Conservation (phyloP, 2,888 invertebrate genomes). For the Dynastes tityus region DNA sequence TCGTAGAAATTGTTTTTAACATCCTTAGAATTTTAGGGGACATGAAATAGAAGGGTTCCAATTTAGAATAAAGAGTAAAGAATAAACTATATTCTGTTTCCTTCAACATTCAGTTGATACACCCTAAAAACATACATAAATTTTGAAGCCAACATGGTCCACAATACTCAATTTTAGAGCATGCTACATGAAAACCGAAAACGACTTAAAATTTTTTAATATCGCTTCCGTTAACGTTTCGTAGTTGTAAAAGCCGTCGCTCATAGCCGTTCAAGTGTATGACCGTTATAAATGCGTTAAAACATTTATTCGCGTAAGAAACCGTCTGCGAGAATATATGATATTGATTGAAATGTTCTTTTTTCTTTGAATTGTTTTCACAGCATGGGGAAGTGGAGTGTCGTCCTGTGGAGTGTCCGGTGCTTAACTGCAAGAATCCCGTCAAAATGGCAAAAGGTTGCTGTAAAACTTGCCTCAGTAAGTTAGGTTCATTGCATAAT, state of each 20-base stretch:
- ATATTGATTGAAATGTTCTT: slow-evolving; percentile 38
- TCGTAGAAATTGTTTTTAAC: no score
- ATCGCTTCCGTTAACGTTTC: background rate
- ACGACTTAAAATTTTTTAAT: background rate
- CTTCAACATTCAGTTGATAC: no score
- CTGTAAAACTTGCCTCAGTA: slow-evolving; percentile 90
- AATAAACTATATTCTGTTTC: no score
- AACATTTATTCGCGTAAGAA: slow-evolving; percentile 37
- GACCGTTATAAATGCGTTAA: slow-evolving; percentile 20
- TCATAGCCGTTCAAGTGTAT: slow-evolving; percentile 18
- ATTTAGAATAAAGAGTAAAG: no score
- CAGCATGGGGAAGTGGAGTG: slow-evolving; percentile 91
- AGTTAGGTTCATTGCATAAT: slow-evolving; percentile 68
- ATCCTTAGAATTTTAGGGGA: no score
- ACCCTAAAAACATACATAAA: background rate
- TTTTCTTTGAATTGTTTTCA: slow-evolving; percentile 56
- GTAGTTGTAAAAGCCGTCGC: slow-evolving; percentile 5
- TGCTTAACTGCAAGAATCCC: slow-evolving; percentile 86
- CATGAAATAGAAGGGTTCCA: no score
- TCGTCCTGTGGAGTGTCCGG: slow-evolving; percentile 86
- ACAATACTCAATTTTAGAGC: slow-evolving; percentile 9
- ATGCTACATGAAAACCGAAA: background rate
- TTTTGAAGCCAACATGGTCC: background rate
- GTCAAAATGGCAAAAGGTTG: slow-evolving; percentile 85
- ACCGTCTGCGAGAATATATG: slow-evolving; percentile 8